phyloP scores from a whole-genome alignment of 2,113 vertebrate genomes.

The Actenoides hombroni region DNA sequence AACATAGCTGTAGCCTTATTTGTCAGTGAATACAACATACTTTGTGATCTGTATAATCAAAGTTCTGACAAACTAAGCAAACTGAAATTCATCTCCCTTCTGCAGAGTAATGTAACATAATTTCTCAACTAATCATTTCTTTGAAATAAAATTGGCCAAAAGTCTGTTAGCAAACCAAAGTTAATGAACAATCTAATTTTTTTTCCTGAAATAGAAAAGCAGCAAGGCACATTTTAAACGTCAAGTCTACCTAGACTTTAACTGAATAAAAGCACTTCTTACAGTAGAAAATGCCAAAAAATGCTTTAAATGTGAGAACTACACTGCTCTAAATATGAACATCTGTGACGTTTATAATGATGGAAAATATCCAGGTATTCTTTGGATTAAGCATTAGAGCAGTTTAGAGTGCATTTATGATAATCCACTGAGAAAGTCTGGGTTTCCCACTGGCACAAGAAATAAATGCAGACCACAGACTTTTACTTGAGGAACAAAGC shows the following conservation, averaged over 20 bases:
- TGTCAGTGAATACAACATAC: background rate
- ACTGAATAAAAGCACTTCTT: background rate
- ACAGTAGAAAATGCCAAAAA: background rate
- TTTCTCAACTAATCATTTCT: background rate
- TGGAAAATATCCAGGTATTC: slow-evolving; percentile 3
- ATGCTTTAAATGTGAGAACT: background rate
- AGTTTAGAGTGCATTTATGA: background rate
- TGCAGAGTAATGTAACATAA: background rate
- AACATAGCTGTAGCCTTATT: background rate
- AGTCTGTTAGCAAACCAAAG: background rate
- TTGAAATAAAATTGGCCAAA: background rate
- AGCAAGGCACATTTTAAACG: background rate
- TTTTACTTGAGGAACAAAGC: background rate
- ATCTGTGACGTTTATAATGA: background rate
- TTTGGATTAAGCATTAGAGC: background rate
- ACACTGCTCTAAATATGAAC: background rate
- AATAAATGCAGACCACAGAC: background rate
- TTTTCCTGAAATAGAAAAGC: background rate
- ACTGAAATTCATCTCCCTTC: background rate
- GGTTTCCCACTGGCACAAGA: background rate
- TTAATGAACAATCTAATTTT: background rate
- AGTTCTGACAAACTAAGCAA: background rate
- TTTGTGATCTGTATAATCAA: background rate
- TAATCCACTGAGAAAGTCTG: background rate
- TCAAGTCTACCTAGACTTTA: background rate